These are phyloP conservation scores for Corvus moneduloides DNA, from an alignment of 2,113 vertebrate genomes.

Conservation along the genomic window DNA sequence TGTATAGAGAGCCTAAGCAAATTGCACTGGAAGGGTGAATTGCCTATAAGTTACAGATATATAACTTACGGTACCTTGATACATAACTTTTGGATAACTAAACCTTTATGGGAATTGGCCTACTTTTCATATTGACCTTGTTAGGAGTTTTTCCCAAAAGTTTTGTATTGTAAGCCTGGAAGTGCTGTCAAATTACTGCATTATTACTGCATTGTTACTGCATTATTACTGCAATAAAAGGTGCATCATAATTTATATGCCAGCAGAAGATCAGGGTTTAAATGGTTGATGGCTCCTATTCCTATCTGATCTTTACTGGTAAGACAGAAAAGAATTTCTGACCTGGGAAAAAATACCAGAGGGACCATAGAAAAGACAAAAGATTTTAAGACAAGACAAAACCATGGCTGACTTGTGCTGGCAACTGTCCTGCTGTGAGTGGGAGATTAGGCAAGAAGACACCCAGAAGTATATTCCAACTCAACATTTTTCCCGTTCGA, in stretches of 20 bases:
- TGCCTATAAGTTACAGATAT: not conserved
- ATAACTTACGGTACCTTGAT: not conserved
- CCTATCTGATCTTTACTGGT: not conserved
- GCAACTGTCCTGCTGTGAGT: not conserved
- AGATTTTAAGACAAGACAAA: not conserved
- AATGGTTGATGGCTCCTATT: not conserved
- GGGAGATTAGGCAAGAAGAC: not conserved
- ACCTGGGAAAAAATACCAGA: not conserved
- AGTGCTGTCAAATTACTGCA: not conserved
- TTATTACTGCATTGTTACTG: too few relatives aligned
- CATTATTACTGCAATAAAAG: not conserved
- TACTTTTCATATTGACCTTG: slow-evolving; percentile 14
- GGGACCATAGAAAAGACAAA: not conserved
- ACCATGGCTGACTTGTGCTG: not conserved
- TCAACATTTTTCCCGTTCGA: not conserved
- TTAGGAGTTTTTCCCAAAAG: not conserved
- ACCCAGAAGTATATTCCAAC: not conserved
- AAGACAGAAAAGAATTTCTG: not conserved
- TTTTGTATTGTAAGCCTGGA: not conserved
- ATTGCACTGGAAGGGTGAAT: slow-evolving; percentile 22
- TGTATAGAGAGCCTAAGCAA: not conserved
- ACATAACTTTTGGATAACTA: slow-evolving; percentile 5
- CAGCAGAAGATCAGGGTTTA: not conserved
- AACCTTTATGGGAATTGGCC: slow-evolving; percentile 7
- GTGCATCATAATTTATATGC: not conserved